Percentiles rank a stretch among this genome's conserved stretches.
These are phyloP conservation scores for Origma solitaria DNA, from an alignment of 2,113 vertebrate genomes.

Conservation along the genomic window DNA sequence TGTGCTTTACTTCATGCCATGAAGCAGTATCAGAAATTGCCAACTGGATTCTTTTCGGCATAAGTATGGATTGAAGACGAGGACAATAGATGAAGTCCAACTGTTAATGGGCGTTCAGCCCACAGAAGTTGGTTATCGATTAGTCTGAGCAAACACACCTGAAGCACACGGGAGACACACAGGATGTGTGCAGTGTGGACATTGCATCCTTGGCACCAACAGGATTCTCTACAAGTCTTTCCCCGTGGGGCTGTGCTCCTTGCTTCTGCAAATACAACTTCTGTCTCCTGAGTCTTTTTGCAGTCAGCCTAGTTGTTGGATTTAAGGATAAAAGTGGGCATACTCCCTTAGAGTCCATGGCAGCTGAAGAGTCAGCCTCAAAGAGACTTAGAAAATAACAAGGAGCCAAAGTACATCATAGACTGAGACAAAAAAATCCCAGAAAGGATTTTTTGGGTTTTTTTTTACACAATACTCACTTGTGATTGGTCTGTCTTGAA, in stretches of 20 bases:
- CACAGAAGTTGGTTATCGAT: not conserved
- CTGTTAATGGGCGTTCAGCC: not conserved
- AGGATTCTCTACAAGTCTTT: not conserved
- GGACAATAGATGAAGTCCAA: not conserved
- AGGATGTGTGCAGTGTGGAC: too few species aligned
- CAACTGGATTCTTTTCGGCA: not conserved
- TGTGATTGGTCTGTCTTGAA: not conserved
- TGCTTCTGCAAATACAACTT: not conserved
- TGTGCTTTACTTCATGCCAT: not conserved
- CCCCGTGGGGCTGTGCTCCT: rapidly evolving
- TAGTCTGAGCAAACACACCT: not conserved
- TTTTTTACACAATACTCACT: not conserved
- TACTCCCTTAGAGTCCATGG: not conserved
- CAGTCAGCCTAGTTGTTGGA: not conserved
- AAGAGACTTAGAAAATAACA: not conserved
- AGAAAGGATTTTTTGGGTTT: not conserved
- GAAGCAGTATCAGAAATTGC: not conserved
- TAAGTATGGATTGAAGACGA: not conserved
- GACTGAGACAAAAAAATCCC: not conserved
- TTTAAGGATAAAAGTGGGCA: not conserved
- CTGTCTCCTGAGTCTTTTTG: not conserved
- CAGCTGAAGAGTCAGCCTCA: not conserved
- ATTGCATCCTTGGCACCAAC: rapidly evolving
- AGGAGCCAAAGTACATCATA: not conserved
- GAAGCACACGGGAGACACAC: too few species aligned